Conservation (phyloP, 2,797 vertebrate genomes). For the Xiphorhynchus erythropygius region DNA sequence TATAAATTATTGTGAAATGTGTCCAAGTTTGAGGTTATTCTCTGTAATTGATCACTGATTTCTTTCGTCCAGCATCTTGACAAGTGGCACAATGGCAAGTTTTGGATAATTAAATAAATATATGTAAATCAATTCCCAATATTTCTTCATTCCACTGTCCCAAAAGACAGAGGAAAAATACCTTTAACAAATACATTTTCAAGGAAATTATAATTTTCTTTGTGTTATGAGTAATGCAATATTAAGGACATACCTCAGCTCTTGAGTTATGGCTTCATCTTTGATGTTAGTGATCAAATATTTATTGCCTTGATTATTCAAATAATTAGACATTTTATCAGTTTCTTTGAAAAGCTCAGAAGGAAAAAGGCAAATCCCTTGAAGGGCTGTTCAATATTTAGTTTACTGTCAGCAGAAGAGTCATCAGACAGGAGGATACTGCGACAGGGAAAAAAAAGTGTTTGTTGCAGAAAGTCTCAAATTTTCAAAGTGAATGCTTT, state of each 20-base stretch:
- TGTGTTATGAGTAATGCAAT: background rate
- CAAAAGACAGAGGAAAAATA: background rate
- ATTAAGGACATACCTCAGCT: constrained; percentile 6
- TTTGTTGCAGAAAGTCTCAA: background rate
- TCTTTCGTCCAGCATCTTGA: background rate
- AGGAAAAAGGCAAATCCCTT: constrained; percentile 1
- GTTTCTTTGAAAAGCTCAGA: constrained; percentile 27
- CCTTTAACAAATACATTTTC: background rate
- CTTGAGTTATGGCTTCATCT: background rate
- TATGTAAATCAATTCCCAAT: background rate
- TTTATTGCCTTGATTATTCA: constrained; percentile 52
- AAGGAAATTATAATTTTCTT: background rate
- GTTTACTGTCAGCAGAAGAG: constrained; percentile 27
- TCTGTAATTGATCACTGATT: background rate
- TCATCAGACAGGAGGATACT: background rate
- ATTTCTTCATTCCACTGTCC: background rate
- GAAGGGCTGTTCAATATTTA: constrained; percentile 37
- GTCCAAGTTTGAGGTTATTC: background rate
- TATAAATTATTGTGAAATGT: background rate
- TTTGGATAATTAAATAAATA: background rate
- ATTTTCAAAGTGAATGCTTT: background rate
- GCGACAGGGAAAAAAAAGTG: background rate
- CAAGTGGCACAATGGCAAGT: background rate
- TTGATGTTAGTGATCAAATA: constrained; percentile 58
- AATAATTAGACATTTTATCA: constrained; percentile 51